Percentiles rank a stretch among this genome's conserved stretches.
Conservation (phyloP, 2,113 vertebrate genomes). For the Excalfactoria chinensis region DNA sequence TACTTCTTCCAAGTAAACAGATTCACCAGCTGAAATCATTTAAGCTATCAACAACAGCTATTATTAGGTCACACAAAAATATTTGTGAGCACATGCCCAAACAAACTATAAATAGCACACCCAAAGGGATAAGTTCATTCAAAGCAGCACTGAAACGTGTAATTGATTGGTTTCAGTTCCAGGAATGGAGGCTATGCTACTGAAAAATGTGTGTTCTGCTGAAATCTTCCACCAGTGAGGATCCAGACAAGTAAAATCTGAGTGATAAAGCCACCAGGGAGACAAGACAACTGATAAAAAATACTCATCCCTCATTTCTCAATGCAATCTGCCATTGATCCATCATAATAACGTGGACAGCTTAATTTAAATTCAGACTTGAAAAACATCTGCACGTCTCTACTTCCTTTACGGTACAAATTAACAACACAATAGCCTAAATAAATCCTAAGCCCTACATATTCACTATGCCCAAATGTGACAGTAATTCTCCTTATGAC, state of each 20-base stretch:
- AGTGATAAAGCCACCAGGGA: background rate
- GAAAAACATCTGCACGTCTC: background rate
- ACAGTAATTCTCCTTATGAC: background rate
- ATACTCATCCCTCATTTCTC: rapidly evolving
- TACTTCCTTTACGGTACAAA: background rate
- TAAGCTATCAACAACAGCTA: background rate
- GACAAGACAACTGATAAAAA: background rate
- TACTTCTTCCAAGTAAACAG: background rate
- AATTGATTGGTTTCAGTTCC: background rate
- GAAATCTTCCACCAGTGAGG: background rate
- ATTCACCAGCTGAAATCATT: background rate
- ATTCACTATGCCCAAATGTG: background rate
- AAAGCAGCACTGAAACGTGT: rapidly evolving
- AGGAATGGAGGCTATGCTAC: rapidly evolving
- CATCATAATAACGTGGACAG: rapidly evolving
- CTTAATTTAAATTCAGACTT: background rate
- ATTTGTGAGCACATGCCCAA: background rate
- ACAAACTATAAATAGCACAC: background rate
- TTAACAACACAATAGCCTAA: background rate
- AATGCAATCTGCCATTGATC: background rate
- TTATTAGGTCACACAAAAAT: constrained; percentile 1
- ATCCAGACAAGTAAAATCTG: background rate
- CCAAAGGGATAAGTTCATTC: background rate
- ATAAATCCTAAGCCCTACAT: background rate
- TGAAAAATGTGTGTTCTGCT: background rate